A percentile compares a stretch with the other conserved stretches of the same genome.
These are phyloP conservation scores for Acholoe squamosa DNA, from an alignment of 2,888 invertebrate genomes.

Conservation along the genomic window DNA sequence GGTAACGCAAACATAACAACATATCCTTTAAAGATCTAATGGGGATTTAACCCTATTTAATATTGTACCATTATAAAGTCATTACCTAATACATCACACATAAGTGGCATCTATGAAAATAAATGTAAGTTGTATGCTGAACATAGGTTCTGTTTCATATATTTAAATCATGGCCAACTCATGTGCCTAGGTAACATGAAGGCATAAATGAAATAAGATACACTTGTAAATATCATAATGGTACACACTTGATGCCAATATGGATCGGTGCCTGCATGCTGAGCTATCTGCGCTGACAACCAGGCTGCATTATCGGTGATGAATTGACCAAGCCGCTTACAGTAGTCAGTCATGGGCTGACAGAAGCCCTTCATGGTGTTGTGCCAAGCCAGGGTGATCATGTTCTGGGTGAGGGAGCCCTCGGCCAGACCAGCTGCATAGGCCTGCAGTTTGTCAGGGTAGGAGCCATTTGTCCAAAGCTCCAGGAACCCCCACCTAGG, in stretches of 20 bases:
- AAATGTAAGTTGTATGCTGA: no score
- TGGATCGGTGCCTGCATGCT: conserved; percentile 85
- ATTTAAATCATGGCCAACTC: no score
- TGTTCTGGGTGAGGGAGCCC: conserved; percentile 89
- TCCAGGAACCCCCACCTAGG: conserved; percentile 91
- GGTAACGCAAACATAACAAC: not conserved
- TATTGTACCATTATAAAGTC: no score
- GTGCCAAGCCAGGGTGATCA: conserved; percentile 91
- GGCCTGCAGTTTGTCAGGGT: conserved; percentile 91
- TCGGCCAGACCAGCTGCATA: conserved; percentile 93
- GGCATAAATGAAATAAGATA: no score
- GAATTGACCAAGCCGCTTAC: conserved; percentile 87
- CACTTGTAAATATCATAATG: not conserved
- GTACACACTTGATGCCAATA: conserved; percentile 92
- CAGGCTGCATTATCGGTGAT: conserved; percentile 87
- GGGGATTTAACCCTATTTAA: no score
- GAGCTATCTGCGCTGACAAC: conserved; percentile 86
- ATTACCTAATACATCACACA: no score
- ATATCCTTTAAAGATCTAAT: no score
- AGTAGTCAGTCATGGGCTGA: conserved; percentile 84
- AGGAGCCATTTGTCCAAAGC: conserved; percentile 89
- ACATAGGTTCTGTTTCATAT: no score
- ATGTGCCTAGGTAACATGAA: no score
- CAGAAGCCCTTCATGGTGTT: conserved; percentile 88
- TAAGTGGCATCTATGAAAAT: no score